These are phyloP conservation scores for Crenuchus spilurus DNA, from an alignment of 2,797 vertebrate species.

Conservation along the genomic window DNA sequence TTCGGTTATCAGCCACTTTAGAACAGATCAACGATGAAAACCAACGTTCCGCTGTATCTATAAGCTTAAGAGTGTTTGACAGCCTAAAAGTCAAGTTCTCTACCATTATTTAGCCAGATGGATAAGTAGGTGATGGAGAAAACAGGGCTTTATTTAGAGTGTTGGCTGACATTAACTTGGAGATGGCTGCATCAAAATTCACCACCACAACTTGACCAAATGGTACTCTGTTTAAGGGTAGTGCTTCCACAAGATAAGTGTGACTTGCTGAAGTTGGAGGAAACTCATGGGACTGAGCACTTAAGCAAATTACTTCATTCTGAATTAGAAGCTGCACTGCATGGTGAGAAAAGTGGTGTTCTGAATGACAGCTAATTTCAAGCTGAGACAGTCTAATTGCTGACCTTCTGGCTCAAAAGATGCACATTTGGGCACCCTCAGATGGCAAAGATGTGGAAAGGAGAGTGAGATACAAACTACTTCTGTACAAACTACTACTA, in stretches of 20 bases:
- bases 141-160: too few relatives aligned
- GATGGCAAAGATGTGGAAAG: not conserved
- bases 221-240: not conserved
- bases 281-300: not conserved
- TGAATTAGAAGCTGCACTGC: not conserved
- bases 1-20: too few relatives aligned
- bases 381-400: slow-evolving; percentile 1
- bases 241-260: not conserved
- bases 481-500: not conserved
- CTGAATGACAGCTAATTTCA: slow-evolving; percentile 3
- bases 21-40: too few relatives aligned
- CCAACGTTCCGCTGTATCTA: too few relatives aligned
- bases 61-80: too few relatives aligned
- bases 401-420: slow-evolving; percentile 15
- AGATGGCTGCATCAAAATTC: too few relatives aligned
- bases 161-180: too few relatives aligned
- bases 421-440: not conserved
- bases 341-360: not conserved
- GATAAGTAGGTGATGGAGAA: too few relatives aligned
- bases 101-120: too few relatives aligned
- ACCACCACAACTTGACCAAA: not conserved
- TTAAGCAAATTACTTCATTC: not conserved
- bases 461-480: not conserved
- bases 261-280: not conserved
- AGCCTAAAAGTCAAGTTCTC: too few relatives aligned